Evolutionary conservation across 1,140 invertebrate species (phyloP).

Genomic region (Drosophila insularis): DNA sequence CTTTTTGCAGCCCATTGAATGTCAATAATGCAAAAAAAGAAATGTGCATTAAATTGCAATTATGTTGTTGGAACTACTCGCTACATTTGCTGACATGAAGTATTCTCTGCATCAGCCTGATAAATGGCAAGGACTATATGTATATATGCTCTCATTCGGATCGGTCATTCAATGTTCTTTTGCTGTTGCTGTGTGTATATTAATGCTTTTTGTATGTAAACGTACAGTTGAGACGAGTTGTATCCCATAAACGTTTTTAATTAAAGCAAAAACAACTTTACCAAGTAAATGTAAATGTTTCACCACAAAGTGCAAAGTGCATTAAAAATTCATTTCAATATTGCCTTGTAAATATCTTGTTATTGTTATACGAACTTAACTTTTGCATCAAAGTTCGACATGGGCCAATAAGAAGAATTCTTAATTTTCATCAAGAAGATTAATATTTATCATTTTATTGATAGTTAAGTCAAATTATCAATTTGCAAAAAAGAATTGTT

Average conservation of each 20-base stretch:
- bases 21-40: slow-evolving; percentile 45
- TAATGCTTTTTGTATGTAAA: slow-evolving; percentile 33
- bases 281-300: slow-evolving; percentile 10
- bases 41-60: slow-evolving; percentile 76
- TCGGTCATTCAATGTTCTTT: slow-evolving; percentile 3
- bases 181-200: slow-evolving; percentile 7
- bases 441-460: neutral
- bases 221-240: slow-evolving; percentile 27
- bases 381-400: neutral
- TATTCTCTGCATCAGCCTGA: slow-evolving; percentile 51
- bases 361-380: slow-evolving; percentile 1
- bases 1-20: slow-evolving; percentile 59
- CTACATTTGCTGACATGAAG: slow-evolving; percentile 40
- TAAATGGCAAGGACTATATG: slow-evolving; percentile 37
- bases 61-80: slow-evolving; percentile 49
- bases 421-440: neutral
- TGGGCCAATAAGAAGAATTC: neutral
- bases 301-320: slow-evolving; percentile 56
- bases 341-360: slow-evolving; percentile 32
- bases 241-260: slow-evolving; percentile 56
- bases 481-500: neutral
- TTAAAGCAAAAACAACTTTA: slow-evolving; percentile 60
- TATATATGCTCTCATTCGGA: slow-evolving; percentile 1
- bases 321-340: slow-evolving; percentile 63
- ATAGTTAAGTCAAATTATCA: neutral